These are phyloP conservation scores for Episyrphus balteatus DNA, from an alignment of 1,140 invertebrate genomes.

Conservation along the genomic window DNA sequence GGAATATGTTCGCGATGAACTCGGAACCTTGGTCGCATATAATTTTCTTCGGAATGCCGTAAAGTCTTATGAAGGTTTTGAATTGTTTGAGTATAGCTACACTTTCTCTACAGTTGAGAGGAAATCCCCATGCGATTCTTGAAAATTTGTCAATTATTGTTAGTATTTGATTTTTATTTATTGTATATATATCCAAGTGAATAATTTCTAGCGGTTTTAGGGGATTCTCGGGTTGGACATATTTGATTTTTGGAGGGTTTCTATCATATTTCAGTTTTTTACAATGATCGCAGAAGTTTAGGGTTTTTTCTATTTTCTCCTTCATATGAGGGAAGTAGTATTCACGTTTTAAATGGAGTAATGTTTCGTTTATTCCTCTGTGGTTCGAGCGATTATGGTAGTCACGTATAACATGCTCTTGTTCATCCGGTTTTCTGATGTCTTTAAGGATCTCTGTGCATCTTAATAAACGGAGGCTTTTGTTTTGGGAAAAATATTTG, in stretches of 20 bases:
- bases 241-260: constrained; percentile 13
- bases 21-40: constrained; percentile 11
- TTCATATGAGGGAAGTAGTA: constrained; percentile 34
- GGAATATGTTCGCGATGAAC: constrained; percentile 12
- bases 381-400: constrained; percentile 29
- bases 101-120: constrained; percentile 6
- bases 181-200: constrained; percentile 17
- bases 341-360: constrained; percentile 23
- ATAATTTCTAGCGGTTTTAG: constrained; percentile 18
- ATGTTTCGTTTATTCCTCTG: constrained; percentile 29
- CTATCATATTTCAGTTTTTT: constrained; percentile 19
- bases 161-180: constrained; percentile 10
- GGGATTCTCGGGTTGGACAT: constrained; percentile 11
- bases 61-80: constrained; percentile 10
- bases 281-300: constrained; percentile 18
- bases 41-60: constrained; percentile 11
- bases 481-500: constrained; percentile 12
- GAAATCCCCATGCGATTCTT: constrained; percentile 16
- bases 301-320: constrained; percentile 11
- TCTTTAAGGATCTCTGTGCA: constrained; percentile 15
- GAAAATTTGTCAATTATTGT: constrained; percentile 21
- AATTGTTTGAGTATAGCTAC: constrained; percentile 8
- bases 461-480: constrained; percentile 16
- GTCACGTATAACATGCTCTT: constrained; percentile 19
- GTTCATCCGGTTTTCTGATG: constrained; percentile 17